Evolutionary conservation across 2,888 invertebrate genomes (phyloP), one percentile per base, ranked within the genome.

Genomic region (Drosophila kanekoi): DNA sequence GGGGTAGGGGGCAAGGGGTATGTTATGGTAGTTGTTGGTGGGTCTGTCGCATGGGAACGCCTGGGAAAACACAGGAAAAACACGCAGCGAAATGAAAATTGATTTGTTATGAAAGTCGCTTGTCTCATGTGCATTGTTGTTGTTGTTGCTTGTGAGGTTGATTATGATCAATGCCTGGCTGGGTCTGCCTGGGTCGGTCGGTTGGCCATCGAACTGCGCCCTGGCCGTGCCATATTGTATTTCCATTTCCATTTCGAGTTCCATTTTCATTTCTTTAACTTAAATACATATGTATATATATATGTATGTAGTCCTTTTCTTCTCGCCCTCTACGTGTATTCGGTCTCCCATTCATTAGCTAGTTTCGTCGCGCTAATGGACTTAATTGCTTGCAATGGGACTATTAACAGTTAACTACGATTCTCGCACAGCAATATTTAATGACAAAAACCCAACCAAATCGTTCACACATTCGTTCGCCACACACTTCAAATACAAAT

Each of bases 321-420:
- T 23, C 23, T 23, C 23, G 0, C 23, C 52, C 5, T 5, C 5
- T 23, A 5, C 5, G 23, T 23, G 5, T 23, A 23, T 5, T 28
- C 28, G 28, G 8, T 23, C 23, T 32, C 38, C 45, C 40, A 37
- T 23, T 45, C 32, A 16, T 33, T 43, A 47, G 41, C 18, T 62
- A 11, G 32, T 47, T 48, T 45, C 33, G 61, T 58, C 59, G 51
- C 72, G 62, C 78, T 80, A 80, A 81, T 81, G 80, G 77, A 78
- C 65, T 70, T 84, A 81, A 81, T 81, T 81, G 84, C 80, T 72
- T 81, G 80, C 84, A 75, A 69, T 83, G 84, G 81, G 84, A 83
- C 80, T 72, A 79, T 83, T 83, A 81, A 77, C 78, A 61, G 74
- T 78, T 77, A 78, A 69, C 69, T 61, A 58, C 60, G 68, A 60